phyloP scores from a whole-genome alignment of 2,113 vertebrate genomes.

The Dicaeum eximium region DNA sequence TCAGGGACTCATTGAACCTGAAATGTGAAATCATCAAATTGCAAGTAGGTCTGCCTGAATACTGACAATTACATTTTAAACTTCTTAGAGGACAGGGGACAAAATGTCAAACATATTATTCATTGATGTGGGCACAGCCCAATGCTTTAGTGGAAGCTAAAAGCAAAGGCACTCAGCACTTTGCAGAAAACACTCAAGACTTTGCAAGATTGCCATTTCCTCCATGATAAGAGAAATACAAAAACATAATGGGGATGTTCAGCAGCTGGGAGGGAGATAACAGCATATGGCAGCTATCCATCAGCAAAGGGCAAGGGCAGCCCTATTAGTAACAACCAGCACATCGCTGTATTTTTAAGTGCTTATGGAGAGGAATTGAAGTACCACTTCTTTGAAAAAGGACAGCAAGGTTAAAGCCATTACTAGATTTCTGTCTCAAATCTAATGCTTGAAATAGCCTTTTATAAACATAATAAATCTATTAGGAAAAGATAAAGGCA shows the following conservation, averaged over 20 bases:
- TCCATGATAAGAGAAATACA: not conserved
- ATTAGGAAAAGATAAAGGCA: not conserved
- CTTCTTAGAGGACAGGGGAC: not conserved
- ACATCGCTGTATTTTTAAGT: not conserved
- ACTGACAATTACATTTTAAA: not conserved
- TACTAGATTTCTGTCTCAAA: not conserved
- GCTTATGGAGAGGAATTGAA: not conserved
- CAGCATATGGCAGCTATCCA: not conserved
- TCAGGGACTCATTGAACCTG: conserved; percentile 77
- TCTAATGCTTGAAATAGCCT: not conserved
- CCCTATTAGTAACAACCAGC: not conserved
- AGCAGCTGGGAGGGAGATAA: not conserved
- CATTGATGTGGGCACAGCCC: not conserved
- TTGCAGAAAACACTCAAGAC: not conserved
- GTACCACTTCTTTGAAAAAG: not conserved
- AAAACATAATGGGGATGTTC: conserved; percentile 2
- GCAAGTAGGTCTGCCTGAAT: conserved; percentile 74
- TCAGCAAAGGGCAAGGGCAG: conserved; percentile 13
- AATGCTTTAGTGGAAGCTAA: not conserved
- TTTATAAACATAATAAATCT: conserved; percentile 25
- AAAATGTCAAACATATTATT: not conserved
- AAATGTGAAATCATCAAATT: conserved; percentile 88
- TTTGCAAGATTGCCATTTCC: not conserved
- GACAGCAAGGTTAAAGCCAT: conserved; percentile 4
- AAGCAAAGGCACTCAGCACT: not conserved